Percentiles rank a stretch among this genome's conserved stretches.
phyloP scores from a whole-genome alignment of 2,797 vertebrate genomes.

The Falco cherrug region DNA sequence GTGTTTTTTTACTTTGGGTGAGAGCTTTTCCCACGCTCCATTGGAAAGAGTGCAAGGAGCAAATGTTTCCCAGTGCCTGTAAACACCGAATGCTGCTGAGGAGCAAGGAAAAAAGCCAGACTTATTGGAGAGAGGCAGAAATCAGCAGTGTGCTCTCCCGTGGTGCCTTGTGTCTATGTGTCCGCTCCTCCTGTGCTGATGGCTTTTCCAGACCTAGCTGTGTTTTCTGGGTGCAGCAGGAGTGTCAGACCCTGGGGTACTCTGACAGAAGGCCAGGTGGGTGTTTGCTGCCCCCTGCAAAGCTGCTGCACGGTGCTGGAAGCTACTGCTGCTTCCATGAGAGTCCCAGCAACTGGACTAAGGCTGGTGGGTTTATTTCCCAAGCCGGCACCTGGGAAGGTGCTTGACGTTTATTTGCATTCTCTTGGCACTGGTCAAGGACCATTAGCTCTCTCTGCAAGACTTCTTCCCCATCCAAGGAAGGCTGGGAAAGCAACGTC shows the following conservation, averaged over 20 bases:
- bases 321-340: neutral
- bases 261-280: neutral
- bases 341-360: neutral
- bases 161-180: fast-evolving
- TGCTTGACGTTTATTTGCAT: neutral
- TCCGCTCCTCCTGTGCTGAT: neutral
- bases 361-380: neutral
- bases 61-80: constrained; percentile 26
- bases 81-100: neutral
- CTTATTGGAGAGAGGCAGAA: neutral
- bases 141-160: fast-evolving
- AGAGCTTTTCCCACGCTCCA: constrained; percentile 64
- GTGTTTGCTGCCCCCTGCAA: neutral
- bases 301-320: neutral
- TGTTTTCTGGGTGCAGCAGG: neutral
- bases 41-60: constrained; percentile 44
- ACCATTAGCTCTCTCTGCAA: neutral
- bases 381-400: neutral
- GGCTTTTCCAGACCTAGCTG: neutral
- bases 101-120: neutral
- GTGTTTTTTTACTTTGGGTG: constrained; percentile 21
- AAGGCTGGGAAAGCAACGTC: neutral
- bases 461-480: neutral
- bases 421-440: neutral
- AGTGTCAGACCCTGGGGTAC: neutral